Base-by-base conservation (phyloP, 1,140 invertebrate species). In the Cardiocondyla obscurior region DNA sequence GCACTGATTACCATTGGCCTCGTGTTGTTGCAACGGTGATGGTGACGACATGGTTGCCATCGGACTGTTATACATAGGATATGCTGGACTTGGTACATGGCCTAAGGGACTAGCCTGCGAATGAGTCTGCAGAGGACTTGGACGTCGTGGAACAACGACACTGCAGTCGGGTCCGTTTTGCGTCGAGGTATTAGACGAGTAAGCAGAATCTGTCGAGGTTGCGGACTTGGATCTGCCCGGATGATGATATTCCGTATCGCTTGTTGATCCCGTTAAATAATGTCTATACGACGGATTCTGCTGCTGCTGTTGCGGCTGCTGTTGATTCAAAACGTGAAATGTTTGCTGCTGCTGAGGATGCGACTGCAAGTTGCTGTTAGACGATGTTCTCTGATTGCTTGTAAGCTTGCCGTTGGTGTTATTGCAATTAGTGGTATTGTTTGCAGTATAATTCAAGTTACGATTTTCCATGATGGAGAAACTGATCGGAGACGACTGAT, bases 61-160 rank as follows among this genome's bases (percentile, higher is more conserved):
- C 8, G 96, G 96, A 93, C 96, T 97, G 91, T 97, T 96, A 91
- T 97, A 97, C 95, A 96, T 95, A 10, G 96, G 96, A 94, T 97
- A 97, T 22, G 96, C 96, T 25, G 96, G 96, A 94, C 96, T 96
- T 76, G 96, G 96, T 2, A 96, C 96, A 91, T 96, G 96, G 51
- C 96, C 95, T 25, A 96, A 87, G 0, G 95, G 95, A 79, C 95
- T 96, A 25, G 95, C 95, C 88, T 96, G 96, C 1, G 96, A 96
- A 85, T 96, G 95, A 1, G 95, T 94, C 88, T 96, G 96, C 33
- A 96, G 92, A 6, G 96, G 96, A 93, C 96, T 97, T 16, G 96
- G 95, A 88, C 96, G 94, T 84, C 96, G 94, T 3, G 96, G 95
- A 16, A 96, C 95, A 49, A 95, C 96, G 22, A 93, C 94, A 79